These are phyloP conservation scores for Ondatra zibethicus DNA, from an alignment of 2,113 vertebrate species.

Conservation along the genomic window DNA sequence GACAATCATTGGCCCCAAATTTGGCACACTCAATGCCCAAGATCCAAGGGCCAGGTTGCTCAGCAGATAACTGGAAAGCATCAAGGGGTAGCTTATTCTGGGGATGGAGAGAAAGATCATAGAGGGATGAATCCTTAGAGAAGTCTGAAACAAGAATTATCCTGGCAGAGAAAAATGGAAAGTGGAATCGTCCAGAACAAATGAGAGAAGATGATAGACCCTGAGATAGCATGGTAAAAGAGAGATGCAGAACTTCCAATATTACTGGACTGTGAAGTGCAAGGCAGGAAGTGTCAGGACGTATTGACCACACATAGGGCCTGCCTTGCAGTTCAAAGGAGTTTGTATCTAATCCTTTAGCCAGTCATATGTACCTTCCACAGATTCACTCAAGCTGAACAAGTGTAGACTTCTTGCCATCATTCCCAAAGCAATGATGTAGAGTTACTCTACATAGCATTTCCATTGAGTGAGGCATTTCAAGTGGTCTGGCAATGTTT, in stretches of 20 bases:
- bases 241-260: background rate
- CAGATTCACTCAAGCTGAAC: background rate
- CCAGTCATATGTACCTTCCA: background rate
- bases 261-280: background rate
- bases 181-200: rapidly evolving
- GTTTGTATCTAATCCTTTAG: background rate
- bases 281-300: background rate
- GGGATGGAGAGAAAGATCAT: background rate
- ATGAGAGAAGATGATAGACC: background rate
- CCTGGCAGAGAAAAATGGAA: background rate
- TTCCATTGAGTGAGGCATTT: background rate
- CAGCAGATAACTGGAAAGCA: background rate
- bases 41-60: background rate
- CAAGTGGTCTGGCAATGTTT: background rate
- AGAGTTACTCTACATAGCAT: background rate
- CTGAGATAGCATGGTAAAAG: background rate
- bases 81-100: rapidly evolving
- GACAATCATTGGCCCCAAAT: no score
- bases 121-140: background rate
- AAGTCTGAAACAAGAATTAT: background rate
- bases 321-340: background rate
- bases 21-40: background rate
- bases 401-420: background rate
- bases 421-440: background rate
- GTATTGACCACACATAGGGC: no score